Evolutionary conservation across 2,797 vertebrate genomes (phyloP).

Genomic region (Delichon dasypus): DNA sequence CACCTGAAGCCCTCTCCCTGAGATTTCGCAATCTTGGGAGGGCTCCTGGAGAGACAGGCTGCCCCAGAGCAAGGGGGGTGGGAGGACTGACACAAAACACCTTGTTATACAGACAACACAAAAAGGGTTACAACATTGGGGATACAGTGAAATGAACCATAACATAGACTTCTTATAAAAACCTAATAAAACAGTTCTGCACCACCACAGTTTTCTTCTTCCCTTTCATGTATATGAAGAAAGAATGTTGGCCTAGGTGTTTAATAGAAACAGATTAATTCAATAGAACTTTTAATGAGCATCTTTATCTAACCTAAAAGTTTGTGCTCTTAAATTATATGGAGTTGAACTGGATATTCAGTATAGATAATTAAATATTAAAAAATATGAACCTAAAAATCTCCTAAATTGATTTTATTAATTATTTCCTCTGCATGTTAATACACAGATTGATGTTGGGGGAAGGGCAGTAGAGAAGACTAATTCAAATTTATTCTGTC

Average conservation of each 20-base stretch:
- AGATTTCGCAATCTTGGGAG: no score
- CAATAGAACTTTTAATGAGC: neutral
- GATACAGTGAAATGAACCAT: no score
- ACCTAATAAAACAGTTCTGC: no score
- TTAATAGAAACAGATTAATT: neutral
- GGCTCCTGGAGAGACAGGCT: no score
- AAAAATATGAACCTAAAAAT: neutral
- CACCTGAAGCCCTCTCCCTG: no score
- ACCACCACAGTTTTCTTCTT: no score
- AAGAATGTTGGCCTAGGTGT: neutral
- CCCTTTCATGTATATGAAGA: neutral
- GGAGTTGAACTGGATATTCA: neutral
- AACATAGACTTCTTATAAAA: no score
- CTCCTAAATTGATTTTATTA: neutral
- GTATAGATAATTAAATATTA: neutral
- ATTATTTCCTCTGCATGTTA: neutral
- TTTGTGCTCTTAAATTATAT: neutral
- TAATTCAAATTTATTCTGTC: neutral
- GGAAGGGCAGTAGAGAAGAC: accelerated
- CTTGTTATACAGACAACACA: no score
- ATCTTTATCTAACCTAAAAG: neutral
- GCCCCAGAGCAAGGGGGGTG: no score
- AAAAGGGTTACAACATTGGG: no score
- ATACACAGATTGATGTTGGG: neutral
- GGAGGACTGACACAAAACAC: no score